Base-by-base conservation (phyloP, 2,797 vertebrate species). In the Chelonia mydas region DNA sequence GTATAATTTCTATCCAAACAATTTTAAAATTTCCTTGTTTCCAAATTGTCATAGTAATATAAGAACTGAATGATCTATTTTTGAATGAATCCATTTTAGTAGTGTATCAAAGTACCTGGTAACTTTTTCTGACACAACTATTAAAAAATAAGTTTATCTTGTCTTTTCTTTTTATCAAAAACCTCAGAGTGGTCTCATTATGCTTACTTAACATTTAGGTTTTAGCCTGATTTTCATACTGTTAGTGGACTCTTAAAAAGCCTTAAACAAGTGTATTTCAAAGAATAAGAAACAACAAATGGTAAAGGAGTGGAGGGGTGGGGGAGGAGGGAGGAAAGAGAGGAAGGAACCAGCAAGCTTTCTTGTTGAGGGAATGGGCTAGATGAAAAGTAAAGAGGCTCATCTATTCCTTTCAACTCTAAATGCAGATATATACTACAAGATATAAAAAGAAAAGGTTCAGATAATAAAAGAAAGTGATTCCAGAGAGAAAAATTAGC, bases 401-500 rank as follows among this genome's bases (percentile, higher is more conserved):
- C 0, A 33, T 86, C 94, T 87, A 3, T 89, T 65, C 16, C 7
- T 84, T 95, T 87, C 31, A 76, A 78, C 33, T 90, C 84, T 61
- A 77, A 90, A 84, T 37, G 21, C 41, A 72, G 19, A 53, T 91
- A 13, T 77, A 28, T 54, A 49, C 15, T 80, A 54, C 1, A 65
- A 5, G 19, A 61, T 23, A 80, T 74, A 94, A 92, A 45, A 5
- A 23, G 51, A 68, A 59, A 89, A 90, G 17, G 13, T 86, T 93
- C 31, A 93, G 83, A 77, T 23, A 79, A 87, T 93, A 89, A 92
- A 94, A 86, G 0, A 0, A 93, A 90, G 59, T 53, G 4, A 92
- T 91, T 96, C 59, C 59, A 57, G 89, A 54, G 74, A 90, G 65
- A 81, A 93, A 81, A 89, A 74, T 86, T 87, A 96, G 83, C 59